Percentiles rank a stretch among this genome's conserved stretches.
Conservation (phyloP, 2,888 invertebrate genomes). For the Nymphalis c-album region DNA sequence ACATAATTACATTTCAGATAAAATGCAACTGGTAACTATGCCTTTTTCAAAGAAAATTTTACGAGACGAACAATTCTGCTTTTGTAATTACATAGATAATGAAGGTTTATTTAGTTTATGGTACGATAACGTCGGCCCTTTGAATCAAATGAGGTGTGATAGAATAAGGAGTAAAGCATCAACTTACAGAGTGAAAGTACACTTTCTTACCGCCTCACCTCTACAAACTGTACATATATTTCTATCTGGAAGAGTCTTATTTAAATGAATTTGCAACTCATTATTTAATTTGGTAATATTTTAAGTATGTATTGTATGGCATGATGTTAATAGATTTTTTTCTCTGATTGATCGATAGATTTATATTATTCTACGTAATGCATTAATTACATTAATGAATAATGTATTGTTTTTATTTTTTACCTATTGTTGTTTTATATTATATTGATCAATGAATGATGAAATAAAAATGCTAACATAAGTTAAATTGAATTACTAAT, state of each 20-base stretch:
- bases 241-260: slow-evolving; percentile 54
- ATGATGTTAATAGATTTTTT: no score
- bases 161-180: slow-evolving; percentile 71
- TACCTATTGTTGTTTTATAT: no score
- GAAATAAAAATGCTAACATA: neutral
- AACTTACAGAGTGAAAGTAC: slow-evolving; percentile 76
- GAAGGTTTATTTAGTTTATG: slow-evolving; percentile 43
- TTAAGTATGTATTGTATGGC: no score
- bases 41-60: no score
- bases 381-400: neutral
- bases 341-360: no score
- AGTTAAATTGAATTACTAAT: neutral
- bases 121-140: slow-evolving; percentile 45
- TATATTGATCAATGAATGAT: no score
- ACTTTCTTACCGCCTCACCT: slow-evolving; percentile 72
- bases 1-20: no score
- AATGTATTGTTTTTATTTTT: no score
- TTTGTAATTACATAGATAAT: slow-evolving; percentile 28
- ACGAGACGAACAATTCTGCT: neutral
- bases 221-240: slow-evolving; percentile 48
- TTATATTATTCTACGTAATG: neutral
- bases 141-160: slow-evolving; percentile 73
- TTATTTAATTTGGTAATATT: neutral
- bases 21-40: no score
- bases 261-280: neutral